Evolutionary conservation across 2,888 invertebrate species (phyloP).

Genomic region (Pherbina coryleti): DNA sequence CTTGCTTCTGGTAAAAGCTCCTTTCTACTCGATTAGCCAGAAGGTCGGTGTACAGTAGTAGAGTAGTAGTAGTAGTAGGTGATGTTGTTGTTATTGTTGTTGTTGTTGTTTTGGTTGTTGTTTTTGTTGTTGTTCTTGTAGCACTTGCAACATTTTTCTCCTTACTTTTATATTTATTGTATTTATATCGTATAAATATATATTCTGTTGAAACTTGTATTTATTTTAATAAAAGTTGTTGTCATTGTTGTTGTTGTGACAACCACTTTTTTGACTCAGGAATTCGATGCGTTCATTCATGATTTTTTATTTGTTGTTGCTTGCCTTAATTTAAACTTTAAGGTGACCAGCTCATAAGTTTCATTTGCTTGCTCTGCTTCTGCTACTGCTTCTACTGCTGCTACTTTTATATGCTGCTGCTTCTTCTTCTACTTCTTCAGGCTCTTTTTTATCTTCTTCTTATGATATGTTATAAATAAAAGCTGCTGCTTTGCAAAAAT

Average conservation of each 20-base stretch:
- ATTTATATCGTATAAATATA: neutral
- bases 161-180: neutral
- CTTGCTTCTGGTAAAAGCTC: neutral
- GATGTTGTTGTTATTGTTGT: too few species aligned
- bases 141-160: neutral
- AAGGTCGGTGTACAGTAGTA: conserved; percentile 21
- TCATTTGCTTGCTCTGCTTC: neutral
- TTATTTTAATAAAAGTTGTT: conserved; percentile 16
- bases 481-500: conserved; percentile 13
- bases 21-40: neutral
- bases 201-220: neutral
- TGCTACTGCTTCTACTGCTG: neutral
- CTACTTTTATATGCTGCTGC: neutral
- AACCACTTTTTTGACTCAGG: conserved; percentile 3
- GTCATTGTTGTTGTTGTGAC: conserved; percentile 7
- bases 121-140: neutral
- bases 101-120: too few species aligned
- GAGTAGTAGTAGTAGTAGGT: too few species aligned
- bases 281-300: neutral
- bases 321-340: neutral
- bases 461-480: neutral
- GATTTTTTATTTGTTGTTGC: conserved; percentile 4
- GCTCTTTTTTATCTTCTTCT: neutral
- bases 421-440: neutral
- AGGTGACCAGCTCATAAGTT: neutral